phyloP scores from a whole-genome alignment of 2,113 vertebrate genomes.

The Ranitomeya variabilis region DNA sequence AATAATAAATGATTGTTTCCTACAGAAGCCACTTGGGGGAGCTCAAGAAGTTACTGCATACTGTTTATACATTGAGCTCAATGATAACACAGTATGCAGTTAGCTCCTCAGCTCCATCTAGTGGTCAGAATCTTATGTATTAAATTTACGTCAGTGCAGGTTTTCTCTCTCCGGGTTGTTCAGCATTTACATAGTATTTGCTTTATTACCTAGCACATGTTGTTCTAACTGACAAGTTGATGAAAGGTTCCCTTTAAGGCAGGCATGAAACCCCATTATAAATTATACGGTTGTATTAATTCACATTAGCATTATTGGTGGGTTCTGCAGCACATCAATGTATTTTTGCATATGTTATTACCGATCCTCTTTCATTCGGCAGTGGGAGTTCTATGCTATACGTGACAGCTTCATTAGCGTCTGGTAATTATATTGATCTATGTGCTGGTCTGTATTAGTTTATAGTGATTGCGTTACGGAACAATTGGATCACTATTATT shows the following conservation, averaged over 20 bases:
- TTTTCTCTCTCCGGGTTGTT: neutral
- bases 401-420: neutral
- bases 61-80: too few species aligned
- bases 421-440: slow-evolving; percentile 12
- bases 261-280: neutral
- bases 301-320: neutral
- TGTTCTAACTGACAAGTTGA: neutral
- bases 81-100: too few species aligned
- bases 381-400: neutral
- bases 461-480: slow-evolving; percentile 2
- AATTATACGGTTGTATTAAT: neutral
- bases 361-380: neutral
- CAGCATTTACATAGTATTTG: neutral
- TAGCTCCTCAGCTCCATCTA: too few species aligned
- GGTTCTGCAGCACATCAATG: neutral
- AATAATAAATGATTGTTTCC: too few species aligned
- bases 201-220: too few species aligned
- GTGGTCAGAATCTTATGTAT: too few species aligned
- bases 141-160: neutral
- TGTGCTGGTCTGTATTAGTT: slow-evolving; percentile 4
- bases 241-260: neutral
- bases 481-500: slow-evolving; percentile 8
- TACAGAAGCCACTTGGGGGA: too few species aligned
- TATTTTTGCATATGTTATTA: neutral
- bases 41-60: too few species aligned